phyloP scores from a whole-genome alignment of 2,113 vertebrate species.

The Pteronura brasiliensis region DNA sequence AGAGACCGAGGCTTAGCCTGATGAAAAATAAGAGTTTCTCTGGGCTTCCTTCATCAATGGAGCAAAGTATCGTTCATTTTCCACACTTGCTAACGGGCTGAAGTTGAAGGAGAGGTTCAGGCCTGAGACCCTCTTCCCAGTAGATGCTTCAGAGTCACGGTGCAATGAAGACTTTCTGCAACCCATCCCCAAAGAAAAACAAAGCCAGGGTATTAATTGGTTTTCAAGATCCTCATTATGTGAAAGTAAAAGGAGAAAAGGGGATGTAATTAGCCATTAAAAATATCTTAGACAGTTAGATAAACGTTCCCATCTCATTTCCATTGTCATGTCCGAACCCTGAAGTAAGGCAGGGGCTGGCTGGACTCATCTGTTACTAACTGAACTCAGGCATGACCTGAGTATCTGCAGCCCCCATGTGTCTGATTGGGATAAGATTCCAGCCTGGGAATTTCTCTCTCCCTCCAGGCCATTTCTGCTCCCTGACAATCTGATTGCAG shows the following conservation, averaged over 20 bases:
- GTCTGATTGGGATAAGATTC: not conserved
- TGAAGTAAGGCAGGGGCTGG: not conserved
- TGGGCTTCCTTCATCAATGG: not conserved
- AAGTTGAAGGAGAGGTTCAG: not conserved
- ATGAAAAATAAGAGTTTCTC: not conserved
- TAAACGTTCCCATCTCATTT: not conserved
- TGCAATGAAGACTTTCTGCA: not conserved
- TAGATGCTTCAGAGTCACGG: too few relatives aligned
- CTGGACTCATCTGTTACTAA: not conserved
- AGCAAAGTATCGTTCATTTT: not conserved
- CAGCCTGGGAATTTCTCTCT: not conserved
- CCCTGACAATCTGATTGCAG: not conserved
- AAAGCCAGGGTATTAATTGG: not conserved
- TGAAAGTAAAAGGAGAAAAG: not conserved
- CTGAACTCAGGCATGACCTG: rapidly evolving
- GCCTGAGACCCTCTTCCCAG: not conserved
- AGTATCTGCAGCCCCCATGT: not conserved
- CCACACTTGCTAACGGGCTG: not conserved
- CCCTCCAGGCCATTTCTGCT: not conserved
- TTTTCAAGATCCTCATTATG: not conserved
- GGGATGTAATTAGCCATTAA: not conserved
- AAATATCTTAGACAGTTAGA: not conserved
- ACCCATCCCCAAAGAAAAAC: not conserved
- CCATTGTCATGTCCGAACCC: not conserved
- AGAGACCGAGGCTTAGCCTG: not conserved